Evolutionary conservation across 2,797 vertebrate species (phyloP).

Genomic region (Myotis myotis): DNA sequence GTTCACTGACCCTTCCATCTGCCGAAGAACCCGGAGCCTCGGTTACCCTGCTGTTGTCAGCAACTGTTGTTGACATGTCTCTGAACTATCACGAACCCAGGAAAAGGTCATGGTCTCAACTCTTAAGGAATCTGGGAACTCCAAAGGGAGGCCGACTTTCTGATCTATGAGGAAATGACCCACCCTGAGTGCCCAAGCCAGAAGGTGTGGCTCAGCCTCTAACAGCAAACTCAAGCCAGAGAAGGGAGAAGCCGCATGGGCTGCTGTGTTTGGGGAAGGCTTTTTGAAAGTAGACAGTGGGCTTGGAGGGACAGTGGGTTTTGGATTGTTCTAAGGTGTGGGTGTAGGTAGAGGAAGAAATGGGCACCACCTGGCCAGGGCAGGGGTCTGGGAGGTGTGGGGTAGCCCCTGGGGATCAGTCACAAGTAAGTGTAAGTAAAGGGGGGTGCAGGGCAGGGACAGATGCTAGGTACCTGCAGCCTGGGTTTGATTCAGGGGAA

Average conservation of each 20-base stretch:
- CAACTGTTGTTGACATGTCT: not conserved
- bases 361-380: not conserved
- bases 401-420: not conserved
- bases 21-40: not conserved
- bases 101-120: not conserved
- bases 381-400: not conserved
- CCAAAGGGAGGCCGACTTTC: not conserved
- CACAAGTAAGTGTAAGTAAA: not conserved
- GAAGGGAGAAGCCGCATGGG: accelerated
- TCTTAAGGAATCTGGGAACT: not conserved
- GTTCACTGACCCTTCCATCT: not conserved
- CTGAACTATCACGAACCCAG: not conserved
- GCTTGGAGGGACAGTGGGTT: not conserved
- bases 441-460: not conserved
- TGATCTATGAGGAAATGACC: not conserved
- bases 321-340: not conserved
- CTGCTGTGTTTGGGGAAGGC: not conserved
- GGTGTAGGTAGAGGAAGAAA: not conserved
- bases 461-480: not conserved
- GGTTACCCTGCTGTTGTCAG: too few species aligned
- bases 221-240: not conserved
- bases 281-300: not conserved
- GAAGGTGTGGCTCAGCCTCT: not conserved
- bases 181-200: not conserved
- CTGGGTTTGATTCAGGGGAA: not conserved